Base-by-base conservation (phyloP, 2,797 vertebrate species). In the Intellagama lesueurii region DNA sequence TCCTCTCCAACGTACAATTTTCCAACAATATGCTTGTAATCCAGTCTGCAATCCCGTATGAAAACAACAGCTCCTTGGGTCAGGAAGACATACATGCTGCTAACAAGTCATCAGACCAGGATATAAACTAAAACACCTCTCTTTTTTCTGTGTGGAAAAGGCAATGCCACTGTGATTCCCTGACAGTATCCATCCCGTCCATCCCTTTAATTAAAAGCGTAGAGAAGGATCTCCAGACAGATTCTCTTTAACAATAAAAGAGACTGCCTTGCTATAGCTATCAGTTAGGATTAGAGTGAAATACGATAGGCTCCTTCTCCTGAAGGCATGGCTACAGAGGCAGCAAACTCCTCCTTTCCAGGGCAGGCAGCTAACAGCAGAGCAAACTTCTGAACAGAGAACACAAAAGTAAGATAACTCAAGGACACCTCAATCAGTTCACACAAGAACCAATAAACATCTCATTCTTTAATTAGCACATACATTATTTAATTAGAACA, bases 201-300 rank as follows among this genome's bases (percentile, higher is more conserved):
- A 86, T 90, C 9, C 75, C 49, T 76, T 47, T 9, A 12, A 88
- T 19, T 90, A 94, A 92, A 90, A 90, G 90, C 95, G 90, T 7
- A 12, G 40, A 6, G 56, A 86, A 91, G 90, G 90, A 92, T 24
- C 90, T 95, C 79, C 94, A 94, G 91, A 93, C 95, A 91, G 94
- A 91, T 95, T 96, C 93, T 92, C 77, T 90, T 83, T 90, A 96
- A 97, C 97, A 97, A 97, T 96, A 96, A 96, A 93, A 90, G 92
- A 73, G 95, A 90, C 95, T 95, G 96, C 89, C 93, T 95, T 96
- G 96, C 96, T 94, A 91, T 95, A 96, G 96, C 96, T 93, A 93
- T 91, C 87, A 94, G 96, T 97, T 96, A 97, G 96, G 95, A 97
- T 98, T 97, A 97, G 97, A 89, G 96, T 96, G 98, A 97, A 98